phyloP scores from a whole-genome alignment of 2,888 invertebrate species.

The Ichneumoninae sp. region DNA sequence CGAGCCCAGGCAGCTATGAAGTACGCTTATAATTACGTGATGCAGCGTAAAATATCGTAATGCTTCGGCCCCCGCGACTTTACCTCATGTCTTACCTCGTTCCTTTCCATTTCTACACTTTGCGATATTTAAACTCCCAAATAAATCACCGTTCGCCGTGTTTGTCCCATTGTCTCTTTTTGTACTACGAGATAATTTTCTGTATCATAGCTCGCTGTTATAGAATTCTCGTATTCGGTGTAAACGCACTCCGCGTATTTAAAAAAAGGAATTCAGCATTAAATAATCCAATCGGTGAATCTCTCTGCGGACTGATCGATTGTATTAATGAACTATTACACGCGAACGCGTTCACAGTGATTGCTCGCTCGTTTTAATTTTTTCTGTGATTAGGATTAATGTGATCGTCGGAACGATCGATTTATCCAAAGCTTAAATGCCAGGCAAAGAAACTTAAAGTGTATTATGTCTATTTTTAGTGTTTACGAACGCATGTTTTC shows the following conservation, averaged over 20 bases:
- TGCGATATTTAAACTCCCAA: constrained; percentile 35
- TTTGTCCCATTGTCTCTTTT: constrained; percentile 21
- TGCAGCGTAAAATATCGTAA: constrained; percentile 77
- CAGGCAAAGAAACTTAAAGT: constrained; percentile 5
- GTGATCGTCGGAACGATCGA: constrained; percentile 13
- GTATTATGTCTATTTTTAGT: not conserved
- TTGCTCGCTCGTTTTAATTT: not conserved
- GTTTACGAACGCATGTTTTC: not conserved
- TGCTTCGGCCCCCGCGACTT: constrained; percentile 24
- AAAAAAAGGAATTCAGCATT: constrained; percentile 43
- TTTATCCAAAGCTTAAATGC: constrained; percentile 27
- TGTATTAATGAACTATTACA: constrained; percentile 17
- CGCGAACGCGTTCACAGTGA: not conserved
- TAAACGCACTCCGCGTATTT: constrained; percentile 22
- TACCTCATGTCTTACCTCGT: constrained; percentile 29
- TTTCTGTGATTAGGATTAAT: constrained; percentile 34
- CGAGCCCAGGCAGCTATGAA: constrained; percentile 72
- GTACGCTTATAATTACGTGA: constrained; percentile 72
- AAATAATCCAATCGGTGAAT: not conserved
- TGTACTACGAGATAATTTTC: constrained; percentile 32
- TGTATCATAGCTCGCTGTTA: constrained; percentile 31
- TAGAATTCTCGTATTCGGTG: constrained; percentile 42
- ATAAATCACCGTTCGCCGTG: constrained; percentile 42
- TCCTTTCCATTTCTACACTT: constrained; percentile 19
- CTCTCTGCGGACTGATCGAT: constrained; percentile 1